Evolutionary conservation across 2,113 vertebrate genomes (phyloP).

Genomic region (Tricholaema leucomelas): DNA sequence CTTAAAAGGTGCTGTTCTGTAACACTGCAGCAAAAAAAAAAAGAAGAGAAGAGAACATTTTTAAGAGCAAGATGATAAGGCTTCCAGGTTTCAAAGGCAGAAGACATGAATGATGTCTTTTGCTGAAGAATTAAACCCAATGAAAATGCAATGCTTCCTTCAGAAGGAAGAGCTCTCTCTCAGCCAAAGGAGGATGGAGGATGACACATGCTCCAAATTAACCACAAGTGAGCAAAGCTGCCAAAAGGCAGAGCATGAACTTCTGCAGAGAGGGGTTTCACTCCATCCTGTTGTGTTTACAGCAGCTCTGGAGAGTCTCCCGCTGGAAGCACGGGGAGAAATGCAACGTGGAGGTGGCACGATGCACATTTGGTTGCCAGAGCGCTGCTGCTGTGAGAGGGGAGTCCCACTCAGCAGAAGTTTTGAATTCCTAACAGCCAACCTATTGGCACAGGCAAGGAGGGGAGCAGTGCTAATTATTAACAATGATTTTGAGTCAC

Average conservation of each 20-base stretch:
- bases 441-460: not conserved
- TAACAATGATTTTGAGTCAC: not conserved
- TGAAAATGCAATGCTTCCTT: not conserved
- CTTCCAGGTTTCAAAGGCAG: conserved; percentile 24
- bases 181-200: not conserved
- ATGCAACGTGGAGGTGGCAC: fast-evolving
- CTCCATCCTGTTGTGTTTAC: not conserved
- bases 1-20: conserved; percentile 26
- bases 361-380: not conserved
- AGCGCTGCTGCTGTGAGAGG: not conserved
- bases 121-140: not conserved
- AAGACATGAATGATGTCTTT: conserved; percentile 26
- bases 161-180: not conserved
- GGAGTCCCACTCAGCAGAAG: not conserved
- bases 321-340: fast-evolving
- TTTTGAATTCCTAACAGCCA: not conserved
- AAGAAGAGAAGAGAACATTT: not conserved
- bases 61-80: conserved; percentile 21
- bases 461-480: not conserved
- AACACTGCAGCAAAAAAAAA: not conserved
- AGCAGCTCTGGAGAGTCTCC: not conserved
- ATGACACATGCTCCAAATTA: not conserved
- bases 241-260: not conserved
- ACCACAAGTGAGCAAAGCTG: not conserved
- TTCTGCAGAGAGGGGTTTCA: not conserved